Percentiles rank a stretch among this genome's conserved stretches.
phyloP scores from a whole-genome alignment of 23 tunicate genomes.

The Diplosoma virens region DNA sequence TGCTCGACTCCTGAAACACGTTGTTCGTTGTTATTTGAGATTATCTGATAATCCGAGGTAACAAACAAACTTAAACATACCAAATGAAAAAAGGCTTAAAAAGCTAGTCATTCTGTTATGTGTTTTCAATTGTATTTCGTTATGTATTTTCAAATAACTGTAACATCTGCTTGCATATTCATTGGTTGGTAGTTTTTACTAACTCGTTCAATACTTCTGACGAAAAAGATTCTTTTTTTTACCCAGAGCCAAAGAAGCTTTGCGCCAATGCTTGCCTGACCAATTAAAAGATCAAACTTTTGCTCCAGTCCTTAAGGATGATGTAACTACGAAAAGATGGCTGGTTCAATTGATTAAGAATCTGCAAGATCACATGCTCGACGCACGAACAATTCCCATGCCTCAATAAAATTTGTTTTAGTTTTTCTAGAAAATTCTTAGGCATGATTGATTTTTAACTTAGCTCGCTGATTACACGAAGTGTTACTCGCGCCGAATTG shows the following conservation, averaged over 20 bases:
- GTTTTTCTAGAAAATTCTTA: no score
- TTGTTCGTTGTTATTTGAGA: constrained; percentile 96
- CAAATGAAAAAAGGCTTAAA: no score
- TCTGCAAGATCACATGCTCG: constrained; percentile 75
- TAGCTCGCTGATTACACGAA: no score
- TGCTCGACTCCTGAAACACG: constrained; percentile 92
- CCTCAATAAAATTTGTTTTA: constrained; percentile 45
- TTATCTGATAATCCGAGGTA: constrained; percentile 94
- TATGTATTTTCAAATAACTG: no score
- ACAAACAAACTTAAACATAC: neutral
- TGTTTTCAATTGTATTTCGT: no score
- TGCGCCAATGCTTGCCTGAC: constrained; percentile 99
- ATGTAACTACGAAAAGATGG: constrained; percentile 97
- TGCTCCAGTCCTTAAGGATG: constrained; percentile 82
- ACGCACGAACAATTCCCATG: constrained; percentile 68
- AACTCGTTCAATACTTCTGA: no score
- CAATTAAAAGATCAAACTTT: constrained; percentile 96
- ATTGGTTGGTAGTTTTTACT: no score
- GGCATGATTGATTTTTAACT: no score
- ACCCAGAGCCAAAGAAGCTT: constrained; percentile 99
- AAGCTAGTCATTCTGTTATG: no score
- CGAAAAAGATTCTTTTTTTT: no score
- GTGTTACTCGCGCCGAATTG: no score
- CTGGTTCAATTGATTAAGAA: constrained; percentile 87
- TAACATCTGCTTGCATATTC: no score